Evolutionary conservation across 2,888 invertebrate genomes (phyloP).

Genomic region (Apodemia duryi): DNA sequence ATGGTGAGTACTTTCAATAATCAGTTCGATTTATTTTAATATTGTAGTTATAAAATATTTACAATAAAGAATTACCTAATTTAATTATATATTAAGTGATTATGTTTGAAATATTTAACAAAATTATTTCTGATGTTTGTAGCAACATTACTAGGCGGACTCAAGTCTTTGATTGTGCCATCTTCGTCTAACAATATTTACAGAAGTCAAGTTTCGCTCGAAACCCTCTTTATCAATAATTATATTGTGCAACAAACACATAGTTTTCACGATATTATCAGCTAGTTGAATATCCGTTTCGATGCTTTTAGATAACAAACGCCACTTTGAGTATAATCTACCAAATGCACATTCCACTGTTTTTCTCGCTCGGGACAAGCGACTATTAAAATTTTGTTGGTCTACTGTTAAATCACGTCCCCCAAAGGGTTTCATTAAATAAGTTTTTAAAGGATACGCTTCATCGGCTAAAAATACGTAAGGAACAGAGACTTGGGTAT

Average conservation of each 20-base stretch:
- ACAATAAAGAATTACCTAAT: too few species aligned
- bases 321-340: neutral
- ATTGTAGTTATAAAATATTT: too few species aligned
- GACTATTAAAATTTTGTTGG: neutral
- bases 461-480: neutral
- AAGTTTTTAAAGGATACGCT: neutral
- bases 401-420: neutral
- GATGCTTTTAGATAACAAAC: neutral
- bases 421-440: neutral
- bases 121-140: neutral
- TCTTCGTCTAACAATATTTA: neutral
- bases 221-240: neutral
- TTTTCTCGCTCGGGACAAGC: neutral
- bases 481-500: neutral
- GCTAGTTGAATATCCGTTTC: neutral
- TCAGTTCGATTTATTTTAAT: too few species aligned
- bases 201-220: neutral
- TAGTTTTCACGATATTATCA: neutral
- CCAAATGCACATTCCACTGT: constrained; percentile 4
- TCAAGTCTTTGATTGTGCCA: neutral
- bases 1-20: too few species aligned
- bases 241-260: neutral
- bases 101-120: neutral
- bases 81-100: too few species aligned
- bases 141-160: neutral